A percentile compares a stretch with the other conserved stretches of the same genome.
phyloP scores from a whole-genome alignment of 2,113 vertebrate species.

The Ptyas mucosa region DNA sequence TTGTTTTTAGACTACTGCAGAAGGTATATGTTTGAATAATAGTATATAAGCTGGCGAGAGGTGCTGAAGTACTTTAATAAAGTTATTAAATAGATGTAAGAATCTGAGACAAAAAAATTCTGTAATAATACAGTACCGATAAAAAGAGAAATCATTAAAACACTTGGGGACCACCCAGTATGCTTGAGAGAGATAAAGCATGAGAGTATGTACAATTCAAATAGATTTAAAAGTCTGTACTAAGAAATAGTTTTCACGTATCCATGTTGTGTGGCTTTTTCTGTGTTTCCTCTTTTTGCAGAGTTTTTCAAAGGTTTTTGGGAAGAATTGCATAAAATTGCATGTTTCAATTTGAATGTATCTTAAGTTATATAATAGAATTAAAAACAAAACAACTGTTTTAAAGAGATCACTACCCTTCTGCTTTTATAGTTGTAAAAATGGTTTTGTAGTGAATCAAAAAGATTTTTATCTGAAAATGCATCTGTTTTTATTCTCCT shows the following conservation, averaged over 20 bases:
- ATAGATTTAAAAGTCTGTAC: conserved; percentile 65
- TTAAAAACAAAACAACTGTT: background rate
- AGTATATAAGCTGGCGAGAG: conserved; percentile 53
- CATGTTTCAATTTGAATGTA: conserved; percentile 16
- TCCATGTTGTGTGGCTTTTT: background rate
- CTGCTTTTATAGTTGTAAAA: background rate
- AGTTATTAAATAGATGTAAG: conserved; percentile 88
- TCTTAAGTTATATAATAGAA: conserved; percentile 20
- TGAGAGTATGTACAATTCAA: conserved; percentile 65
- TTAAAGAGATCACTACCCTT: background rate
- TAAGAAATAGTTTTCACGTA: background rate
- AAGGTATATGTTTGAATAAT: conserved; percentile 74
- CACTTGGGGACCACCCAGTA: conserved; percentile 92
- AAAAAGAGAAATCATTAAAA: conserved; percentile 75
- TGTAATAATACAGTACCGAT: conserved; percentile 76
- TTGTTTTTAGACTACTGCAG: conserved; percentile 76
- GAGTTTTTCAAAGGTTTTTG: background rate
- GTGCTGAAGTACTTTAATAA: conserved; percentile 78
- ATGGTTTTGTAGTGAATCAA: background rate
- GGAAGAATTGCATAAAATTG: conserved; percentile 7
- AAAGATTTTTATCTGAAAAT: background rate
- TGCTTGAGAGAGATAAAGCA: conserved; percentile 72
- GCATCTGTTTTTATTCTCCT: background rate
- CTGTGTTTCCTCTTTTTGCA: background rate
- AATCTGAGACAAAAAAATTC: conserved; percentile 72